phyloP scores from a whole-genome alignment of 2,113 vertebrate genomes.

The Otocyon megalotis region DNA sequence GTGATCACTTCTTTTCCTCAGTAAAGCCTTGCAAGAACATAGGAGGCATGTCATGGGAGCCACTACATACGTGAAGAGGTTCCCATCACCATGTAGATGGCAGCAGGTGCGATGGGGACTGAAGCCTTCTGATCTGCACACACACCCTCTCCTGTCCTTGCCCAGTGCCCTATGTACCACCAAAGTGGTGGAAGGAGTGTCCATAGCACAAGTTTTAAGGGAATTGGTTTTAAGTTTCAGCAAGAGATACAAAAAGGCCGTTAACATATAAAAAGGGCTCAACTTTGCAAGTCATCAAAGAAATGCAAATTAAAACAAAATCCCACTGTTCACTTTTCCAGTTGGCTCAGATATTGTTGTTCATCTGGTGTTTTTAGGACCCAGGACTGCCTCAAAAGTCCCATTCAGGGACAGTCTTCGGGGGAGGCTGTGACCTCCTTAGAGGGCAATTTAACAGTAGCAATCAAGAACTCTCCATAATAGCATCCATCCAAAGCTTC shows the following conservation, averaged over 20 bases:
- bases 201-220: background rate
- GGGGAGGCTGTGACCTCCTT: background rate
- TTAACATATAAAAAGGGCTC: background rate
- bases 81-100: fast-evolving
- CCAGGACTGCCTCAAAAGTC: background rate
- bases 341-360: background rate
- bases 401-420: fast-evolving
- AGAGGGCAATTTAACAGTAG: background rate
- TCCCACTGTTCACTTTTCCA: background rate
- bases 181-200: fast-evolving
- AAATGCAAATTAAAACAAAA: background rate
- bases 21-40: background rate
- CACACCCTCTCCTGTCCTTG: background rate
- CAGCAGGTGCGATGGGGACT: fast-evolving
- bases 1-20: background rate
- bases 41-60: fast-evolving
- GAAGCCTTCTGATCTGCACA: background rate
- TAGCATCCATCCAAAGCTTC: background rate
- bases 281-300: background rate
- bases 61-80: background rate
- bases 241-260: background rate
- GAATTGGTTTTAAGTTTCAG: background rate
- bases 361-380: background rate
- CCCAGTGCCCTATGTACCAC: fast-evolving
- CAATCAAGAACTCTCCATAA: background rate